A percentile compares a stretch with the other conserved stretches of the same genome.
These are phyloP conservation scores for Thymallus thymallus DNA, from an alignment of 2,113 vertebrate genomes.

Conservation along the genomic window DNA sequence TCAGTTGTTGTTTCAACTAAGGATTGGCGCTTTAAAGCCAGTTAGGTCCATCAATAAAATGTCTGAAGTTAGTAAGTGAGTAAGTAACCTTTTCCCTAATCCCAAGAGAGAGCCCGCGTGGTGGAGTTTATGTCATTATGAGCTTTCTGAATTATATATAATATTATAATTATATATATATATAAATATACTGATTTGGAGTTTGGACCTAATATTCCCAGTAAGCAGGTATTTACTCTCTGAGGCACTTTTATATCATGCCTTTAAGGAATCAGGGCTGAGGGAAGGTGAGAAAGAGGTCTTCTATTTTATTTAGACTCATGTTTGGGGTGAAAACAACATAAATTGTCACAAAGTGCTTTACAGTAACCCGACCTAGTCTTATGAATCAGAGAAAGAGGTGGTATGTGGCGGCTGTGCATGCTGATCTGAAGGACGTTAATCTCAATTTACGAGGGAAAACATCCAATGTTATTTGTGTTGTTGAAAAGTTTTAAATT, in stretches of 20 bases:
- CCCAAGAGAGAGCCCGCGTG: neutral
- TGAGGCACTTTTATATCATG: constrained; percentile 1
- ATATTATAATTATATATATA: too few relatives aligned
- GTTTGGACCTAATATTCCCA: constrained; percentile 27
- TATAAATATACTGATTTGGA: constrained; percentile 14
- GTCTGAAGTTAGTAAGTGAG: too few relatives aligned
- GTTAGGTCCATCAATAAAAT: constrained; percentile 12
- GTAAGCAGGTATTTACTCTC: constrained; percentile 28
- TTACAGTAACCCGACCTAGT: too few relatives aligned
- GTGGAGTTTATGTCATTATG: constrained; percentile 15
- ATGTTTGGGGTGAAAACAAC: neutral
- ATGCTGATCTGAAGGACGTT: too few relatives aligned
- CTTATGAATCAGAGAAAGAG: too few relatives aligned
- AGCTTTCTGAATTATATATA: constrained; percentile 11
- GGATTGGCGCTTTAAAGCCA: constrained; percentile 10
- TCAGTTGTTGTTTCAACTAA: too few relatives aligned
- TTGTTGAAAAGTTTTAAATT: too few relatives aligned
- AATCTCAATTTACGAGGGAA: too few relatives aligned
- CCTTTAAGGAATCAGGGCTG: constrained; percentile 12
- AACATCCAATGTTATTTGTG: too few relatives aligned
- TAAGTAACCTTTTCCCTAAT: too few relatives aligned
- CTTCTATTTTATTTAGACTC: constrained; percentile 21
- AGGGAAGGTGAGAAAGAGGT: constrained; percentile 26
- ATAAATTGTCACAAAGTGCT: neutral
- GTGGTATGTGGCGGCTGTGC: too few relatives aligned